A percentile compares a stretch with the other conserved stretches of the same genome.
Conservation (phyloP, 2,888 invertebrate genomes). For the Pomacea canaliculata region DNA sequence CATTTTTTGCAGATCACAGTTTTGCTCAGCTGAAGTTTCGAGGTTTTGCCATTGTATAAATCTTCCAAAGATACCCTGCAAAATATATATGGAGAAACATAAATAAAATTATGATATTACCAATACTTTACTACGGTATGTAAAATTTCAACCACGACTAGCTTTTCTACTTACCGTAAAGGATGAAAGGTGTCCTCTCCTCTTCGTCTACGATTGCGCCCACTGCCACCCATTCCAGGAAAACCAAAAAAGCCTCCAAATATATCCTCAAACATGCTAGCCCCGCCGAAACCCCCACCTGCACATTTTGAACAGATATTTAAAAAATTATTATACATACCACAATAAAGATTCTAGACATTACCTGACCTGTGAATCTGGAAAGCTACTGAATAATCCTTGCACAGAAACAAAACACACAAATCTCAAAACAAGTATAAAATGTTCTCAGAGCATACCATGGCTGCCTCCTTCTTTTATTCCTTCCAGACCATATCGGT, state of each 20-base stretch:
- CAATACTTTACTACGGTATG: too few species aligned
- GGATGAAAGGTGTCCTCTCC: constrained; percentile 89
- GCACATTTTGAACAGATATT: not conserved
- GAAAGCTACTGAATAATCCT: too few species aligned
- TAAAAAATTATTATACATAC: constrained; percentile 9
- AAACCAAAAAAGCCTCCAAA: constrained; percentile 68
- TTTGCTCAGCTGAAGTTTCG: constrained; percentile 85
- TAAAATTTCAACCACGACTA: too few species aligned
- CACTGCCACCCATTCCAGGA: constrained; percentile 51
- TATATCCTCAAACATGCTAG: constrained; percentile 65
- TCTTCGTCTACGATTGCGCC: constrained; percentile 60
- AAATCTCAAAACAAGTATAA: too few species aligned
- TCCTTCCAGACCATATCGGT: constrained; percentile 88
- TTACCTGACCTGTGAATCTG: too few species aligned
- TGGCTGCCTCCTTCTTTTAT: constrained; percentile 82
- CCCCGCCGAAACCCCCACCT: constrained; percentile 53
- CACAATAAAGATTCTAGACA: too few species aligned
- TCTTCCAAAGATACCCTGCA: constrained; percentile 87
- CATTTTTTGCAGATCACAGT: constrained; percentile 85
- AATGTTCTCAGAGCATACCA: constrained; percentile 23
- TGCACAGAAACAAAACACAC: too few species aligned
- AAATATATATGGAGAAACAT: constrained; percentile 23
- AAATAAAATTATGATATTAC: too few species aligned
- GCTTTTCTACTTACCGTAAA: constrained; percentile 74
- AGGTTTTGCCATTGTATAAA: constrained; percentile 89